phyloP scores from a whole-genome alignment of 2,888 invertebrate genomes.

The Macrosiphum euphorbiae region DNA sequence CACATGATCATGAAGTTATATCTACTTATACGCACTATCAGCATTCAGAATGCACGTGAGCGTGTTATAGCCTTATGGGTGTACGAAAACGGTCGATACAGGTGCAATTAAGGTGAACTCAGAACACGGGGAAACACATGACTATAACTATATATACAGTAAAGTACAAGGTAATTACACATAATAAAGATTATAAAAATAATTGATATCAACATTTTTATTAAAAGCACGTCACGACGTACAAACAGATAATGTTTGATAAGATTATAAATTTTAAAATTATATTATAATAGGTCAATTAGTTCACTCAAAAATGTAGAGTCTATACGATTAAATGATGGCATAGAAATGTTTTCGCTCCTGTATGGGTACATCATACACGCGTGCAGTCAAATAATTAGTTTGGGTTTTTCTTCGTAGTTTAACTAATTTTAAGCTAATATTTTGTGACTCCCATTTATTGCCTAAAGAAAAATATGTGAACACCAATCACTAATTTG shows the following conservation, averaged over 20 bases:
- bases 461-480: neutral
- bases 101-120: neutral
- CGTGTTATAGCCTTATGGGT: neutral
- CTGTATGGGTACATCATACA: neutral
- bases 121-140: neutral
- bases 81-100: neutral
- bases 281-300: neutral
- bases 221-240: neutral
- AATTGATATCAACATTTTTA: neutral
- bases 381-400: neutral
- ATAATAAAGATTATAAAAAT: neutral
- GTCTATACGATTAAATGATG: neutral
- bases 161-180: neutral
- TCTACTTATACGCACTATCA: neutral
- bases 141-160: neutral
- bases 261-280: neutral
- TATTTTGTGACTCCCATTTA: neutral
- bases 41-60: neutral
- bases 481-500: neutral
- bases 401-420: neutral
- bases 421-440: neutral
- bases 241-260: neutral
- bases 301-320: neutral
- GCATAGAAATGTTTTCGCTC: neutral
- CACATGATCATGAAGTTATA: neutral